Evolutionary conservation across 2,888 invertebrate genomes (phyloP).

Genomic region (Latrodectus hesperus): DNA sequence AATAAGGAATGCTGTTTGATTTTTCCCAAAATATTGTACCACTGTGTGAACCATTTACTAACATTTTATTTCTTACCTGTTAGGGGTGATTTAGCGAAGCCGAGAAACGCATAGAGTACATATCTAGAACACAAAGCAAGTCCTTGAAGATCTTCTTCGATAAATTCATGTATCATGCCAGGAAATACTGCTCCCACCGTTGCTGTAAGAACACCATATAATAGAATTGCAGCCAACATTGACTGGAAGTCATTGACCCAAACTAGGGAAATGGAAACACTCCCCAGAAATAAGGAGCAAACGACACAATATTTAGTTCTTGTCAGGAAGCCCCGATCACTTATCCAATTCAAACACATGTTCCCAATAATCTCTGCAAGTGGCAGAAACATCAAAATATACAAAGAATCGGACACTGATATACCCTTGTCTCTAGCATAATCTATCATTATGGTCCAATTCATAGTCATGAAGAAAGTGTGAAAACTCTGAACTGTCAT

Average conservation of each 20-base stretch:
- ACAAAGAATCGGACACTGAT: neutral
- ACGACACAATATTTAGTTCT: neutral
- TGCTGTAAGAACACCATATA: neutral
- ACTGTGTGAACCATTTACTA: too few relatives aligned
- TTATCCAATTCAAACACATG: neutral
- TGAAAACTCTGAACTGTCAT: neutral
- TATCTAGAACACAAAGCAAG: neutral
- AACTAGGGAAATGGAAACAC: neutral
- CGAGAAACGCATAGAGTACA: neutral
- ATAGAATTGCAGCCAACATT: neutral
- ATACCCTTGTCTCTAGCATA: slow-evolving; percentile 6
- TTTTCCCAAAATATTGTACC: too few relatives aligned
- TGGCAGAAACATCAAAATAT: neutral
- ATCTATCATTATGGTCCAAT: slow-evolving; percentile 9
- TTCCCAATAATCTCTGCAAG: neutral
- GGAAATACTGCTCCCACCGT: neutral
- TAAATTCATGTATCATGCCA: neutral
- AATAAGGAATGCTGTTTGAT: too few relatives aligned
- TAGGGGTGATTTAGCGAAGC: neutral
- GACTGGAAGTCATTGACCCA: neutral
- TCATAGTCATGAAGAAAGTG: neutral
- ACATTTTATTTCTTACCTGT: neutral
- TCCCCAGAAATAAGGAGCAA: neutral
- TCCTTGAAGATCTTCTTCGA: neutral
- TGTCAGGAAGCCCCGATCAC: neutral